Base-by-base conservation (phyloP, 2,797 vertebrate genomes). In the Typhlichthys subterraneus region DNA sequence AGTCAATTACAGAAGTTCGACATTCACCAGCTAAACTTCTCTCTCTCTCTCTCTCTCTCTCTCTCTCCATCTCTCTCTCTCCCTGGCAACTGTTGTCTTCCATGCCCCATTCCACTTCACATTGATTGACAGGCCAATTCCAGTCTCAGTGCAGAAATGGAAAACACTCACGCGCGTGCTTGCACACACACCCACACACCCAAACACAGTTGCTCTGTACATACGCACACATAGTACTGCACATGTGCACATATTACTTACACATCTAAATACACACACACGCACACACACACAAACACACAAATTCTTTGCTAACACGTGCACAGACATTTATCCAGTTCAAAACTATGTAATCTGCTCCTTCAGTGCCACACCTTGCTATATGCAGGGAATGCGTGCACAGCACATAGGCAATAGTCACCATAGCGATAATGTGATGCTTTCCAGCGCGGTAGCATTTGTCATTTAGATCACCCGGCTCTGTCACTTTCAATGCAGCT, bases 51-150 rank as follows among this genome's bases (percentile, higher is more conserved):
- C 11, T 38, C 57, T 33, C 56, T 61, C 51, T 58, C 62, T 61
- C 53, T 52, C 46, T 15, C 50, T 64, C 14, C 53, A 50, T 63
- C 58, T 53, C 67, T 69, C 70, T 64, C 58, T 12, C 63, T 77
- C 67, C 62, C 55, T 49, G 55, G 70, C 85, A 84, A 84, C 84
- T 85, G 82, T 84, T 74, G 48, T 78, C 76, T 78, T 73, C 59
- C 64, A 76, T 77, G 77, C 69, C 74, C 75, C 61, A 6, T 45
- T 76, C 59, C 57, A 56, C 71, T 81, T 77, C 71, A 72, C 66
- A 70, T 73, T 82, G 86, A 90, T 63, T 88, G 86, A 89, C 89
- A 85, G 76, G 77, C 73, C 82, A 88, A 85, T 88, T 86, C 71
- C 59, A 71, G 65, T 53, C 61, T 66, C 53, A 38, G 52, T 63